Conservation (phyloP, 2,888 invertebrate species). For the Seira ritae region DNA sequence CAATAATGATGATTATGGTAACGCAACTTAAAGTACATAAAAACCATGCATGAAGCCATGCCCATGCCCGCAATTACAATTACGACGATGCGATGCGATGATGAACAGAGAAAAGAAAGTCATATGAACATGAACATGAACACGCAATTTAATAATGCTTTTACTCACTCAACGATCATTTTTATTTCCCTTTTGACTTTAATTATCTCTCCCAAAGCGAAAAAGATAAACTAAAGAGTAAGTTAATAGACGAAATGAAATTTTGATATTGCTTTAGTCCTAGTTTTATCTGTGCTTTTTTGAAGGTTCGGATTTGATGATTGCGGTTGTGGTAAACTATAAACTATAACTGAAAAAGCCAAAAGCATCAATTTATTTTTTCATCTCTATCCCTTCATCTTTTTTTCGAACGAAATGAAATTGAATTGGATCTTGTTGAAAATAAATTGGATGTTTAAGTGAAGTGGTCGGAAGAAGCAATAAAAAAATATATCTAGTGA, state of each 20-base stretch:
- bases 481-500: background rate
- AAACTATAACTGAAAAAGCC: background rate
- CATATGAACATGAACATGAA: background rate
- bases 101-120: background rate
- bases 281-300: background rate
- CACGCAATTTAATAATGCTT: background rate
- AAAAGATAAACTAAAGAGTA: background rate
- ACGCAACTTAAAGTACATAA: background rate
- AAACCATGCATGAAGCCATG: background rate
- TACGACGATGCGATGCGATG: background rate
- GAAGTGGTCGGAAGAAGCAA: background rate
- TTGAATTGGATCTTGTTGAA: background rate
- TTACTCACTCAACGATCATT: background rate
- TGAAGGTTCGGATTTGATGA: background rate
- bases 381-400: background rate
- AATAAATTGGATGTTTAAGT: slow-evolving; percentile 14
- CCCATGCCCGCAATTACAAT: background rate
- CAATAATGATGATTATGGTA: background rate
- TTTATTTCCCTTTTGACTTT: slow-evolving; percentile 9
- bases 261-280: background rate
- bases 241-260: background rate
- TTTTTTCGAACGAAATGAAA: background rate
- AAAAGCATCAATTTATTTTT: background rate
- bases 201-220: background rate
- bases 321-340: background rate